These are phyloP conservation scores for Notamacropus eugenii DNA, from an alignment of 2,797 vertebrate genomes.

Conservation along the genomic window DNA sequence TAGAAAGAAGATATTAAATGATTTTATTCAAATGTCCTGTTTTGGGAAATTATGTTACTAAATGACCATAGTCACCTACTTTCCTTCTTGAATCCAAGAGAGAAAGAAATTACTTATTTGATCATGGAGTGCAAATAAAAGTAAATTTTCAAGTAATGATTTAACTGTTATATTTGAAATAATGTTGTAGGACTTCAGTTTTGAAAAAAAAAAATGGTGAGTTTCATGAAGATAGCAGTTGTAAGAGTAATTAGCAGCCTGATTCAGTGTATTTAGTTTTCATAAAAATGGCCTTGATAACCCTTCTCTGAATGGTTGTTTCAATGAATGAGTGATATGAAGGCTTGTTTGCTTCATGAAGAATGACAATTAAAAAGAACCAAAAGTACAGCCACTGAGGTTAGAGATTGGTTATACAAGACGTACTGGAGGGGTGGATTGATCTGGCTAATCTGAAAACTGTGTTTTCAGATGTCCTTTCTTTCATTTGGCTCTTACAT, in stretches of 20 bases:
- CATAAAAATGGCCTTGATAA: not conserved
- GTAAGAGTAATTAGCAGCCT: not conserved
- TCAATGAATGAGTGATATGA: not conserved
- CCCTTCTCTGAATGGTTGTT: not conserved
- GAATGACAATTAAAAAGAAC: not conserved
- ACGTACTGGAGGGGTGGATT: not conserved
- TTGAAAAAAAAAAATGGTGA: not conserved
- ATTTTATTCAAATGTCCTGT: not conserved
- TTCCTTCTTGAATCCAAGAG: not conserved
- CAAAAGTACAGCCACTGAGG: not conserved
- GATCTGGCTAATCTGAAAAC: not conserved
- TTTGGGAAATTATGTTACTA: not conserved
- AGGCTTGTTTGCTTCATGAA: not conserved
- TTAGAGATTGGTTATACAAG: not conserved
- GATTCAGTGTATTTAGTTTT: not conserved
- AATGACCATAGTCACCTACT: not conserved
- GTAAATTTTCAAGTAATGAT: not conserved
- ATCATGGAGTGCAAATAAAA: not conserved
- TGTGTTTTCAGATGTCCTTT: not conserved
- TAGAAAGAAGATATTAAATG: not conserved
- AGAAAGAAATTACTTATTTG: not conserved
- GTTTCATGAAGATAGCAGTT: not conserved
- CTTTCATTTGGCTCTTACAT: not conserved
- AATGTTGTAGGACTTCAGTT: not conserved
- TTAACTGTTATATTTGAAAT: not conserved